These are phyloP conservation scores for Lycorma delicatula DNA, from an alignment of 1,140 invertebrate species.

Conservation along the genomic window DNA sequence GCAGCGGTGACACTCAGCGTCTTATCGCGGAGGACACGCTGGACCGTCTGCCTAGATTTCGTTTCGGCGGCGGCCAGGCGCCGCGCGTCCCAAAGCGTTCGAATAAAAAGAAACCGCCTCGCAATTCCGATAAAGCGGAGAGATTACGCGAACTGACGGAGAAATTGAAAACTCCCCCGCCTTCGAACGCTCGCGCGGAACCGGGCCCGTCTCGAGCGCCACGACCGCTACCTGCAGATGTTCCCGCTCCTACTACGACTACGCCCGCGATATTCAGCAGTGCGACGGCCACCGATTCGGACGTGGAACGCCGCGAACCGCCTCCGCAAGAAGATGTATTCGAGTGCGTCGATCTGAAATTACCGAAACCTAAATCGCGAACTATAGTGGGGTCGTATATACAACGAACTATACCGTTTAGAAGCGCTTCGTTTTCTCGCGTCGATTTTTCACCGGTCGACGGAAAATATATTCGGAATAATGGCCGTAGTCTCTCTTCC, in stretches of 20 bases:
- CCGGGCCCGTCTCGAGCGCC: constrained; percentile 19
- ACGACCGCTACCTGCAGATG: not conserved
- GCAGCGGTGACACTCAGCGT: constrained; percentile 2
- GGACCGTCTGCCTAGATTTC: constrained; percentile 66
- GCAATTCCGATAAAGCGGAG: constrained; percentile 53
- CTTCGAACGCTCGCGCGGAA: constrained; percentile 10
- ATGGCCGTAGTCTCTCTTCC: constrained; percentile 20
- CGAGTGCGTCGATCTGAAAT: constrained; percentile 36
- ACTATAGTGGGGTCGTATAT: constrained; percentile 47
- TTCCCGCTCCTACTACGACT: constrained; percentile 29
- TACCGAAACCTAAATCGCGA: constrained; percentile 46
- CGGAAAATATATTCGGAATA: constrained; percentile 35
- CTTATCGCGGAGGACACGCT: constrained; percentile 31
- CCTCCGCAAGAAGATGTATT: constrained; percentile 34
- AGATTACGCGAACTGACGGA: constrained; percentile 66
- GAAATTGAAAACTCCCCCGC: constrained; percentile 49
- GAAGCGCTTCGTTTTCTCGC: constrained; percentile 76
- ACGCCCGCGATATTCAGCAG: constrained; percentile 29
- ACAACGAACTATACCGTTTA: constrained; percentile 52
- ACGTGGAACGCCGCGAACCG: constrained; percentile 20
- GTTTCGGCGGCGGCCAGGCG: constrained; percentile 41
- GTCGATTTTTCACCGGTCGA: constrained; percentile 51
- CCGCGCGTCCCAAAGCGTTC: constrained; percentile 20
- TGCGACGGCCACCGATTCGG: not conserved
- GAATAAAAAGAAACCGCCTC: constrained; percentile 34